Base-by-base conservation (phyloP, 2,888 invertebrate genomes). In the Lottia scabra region DNA sequence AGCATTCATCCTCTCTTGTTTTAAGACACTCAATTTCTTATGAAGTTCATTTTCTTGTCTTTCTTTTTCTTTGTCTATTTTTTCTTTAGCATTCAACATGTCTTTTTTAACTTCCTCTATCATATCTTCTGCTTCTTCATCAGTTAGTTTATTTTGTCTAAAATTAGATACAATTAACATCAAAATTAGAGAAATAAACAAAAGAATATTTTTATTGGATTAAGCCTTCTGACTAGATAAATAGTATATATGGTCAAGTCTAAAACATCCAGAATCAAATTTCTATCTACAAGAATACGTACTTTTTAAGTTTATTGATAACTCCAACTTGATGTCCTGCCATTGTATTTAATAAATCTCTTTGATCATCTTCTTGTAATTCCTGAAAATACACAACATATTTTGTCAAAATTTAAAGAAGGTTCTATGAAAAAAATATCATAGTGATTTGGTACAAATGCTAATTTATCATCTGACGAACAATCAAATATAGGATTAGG, bases 281-380 rank as follows among this genome's bases (percentile, higher is more conserved):
- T 19, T 56, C n/a, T 19, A 56, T 5, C 19, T n/a, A 56, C 23
- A 45, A 16, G 16, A 27, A 6, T 44, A 77, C 83, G 80, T 75
- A 87, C 88, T 85, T 85, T 75, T 84, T 85, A 68, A 81, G 73
- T 72, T 83, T 85, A 63, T 84, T 78, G 19, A 87, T 77, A 8
- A 81, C 71, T 1, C 78, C 75, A 2, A 87, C 67, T 67, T 87
- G 85, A 23, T 87, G 84, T 38, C 80, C 79, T 0, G 86, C 87
- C 68, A 87, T 80, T 6, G 82, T 82, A 75, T 88, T 87, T 48
- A 88, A 78, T 16, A 82, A 65, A 38, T 87, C 85, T 67, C 78
- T 84, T 56, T 84, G 78, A 72, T 84, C 80, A 70, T 87, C 87
- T 70, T 86, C 86, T 70, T 86, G 81, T 8, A 77, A 76, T 74